phyloP scores from a whole-genome alignment of 1,140 invertebrate species.

The Heliconius congener region DNA sequence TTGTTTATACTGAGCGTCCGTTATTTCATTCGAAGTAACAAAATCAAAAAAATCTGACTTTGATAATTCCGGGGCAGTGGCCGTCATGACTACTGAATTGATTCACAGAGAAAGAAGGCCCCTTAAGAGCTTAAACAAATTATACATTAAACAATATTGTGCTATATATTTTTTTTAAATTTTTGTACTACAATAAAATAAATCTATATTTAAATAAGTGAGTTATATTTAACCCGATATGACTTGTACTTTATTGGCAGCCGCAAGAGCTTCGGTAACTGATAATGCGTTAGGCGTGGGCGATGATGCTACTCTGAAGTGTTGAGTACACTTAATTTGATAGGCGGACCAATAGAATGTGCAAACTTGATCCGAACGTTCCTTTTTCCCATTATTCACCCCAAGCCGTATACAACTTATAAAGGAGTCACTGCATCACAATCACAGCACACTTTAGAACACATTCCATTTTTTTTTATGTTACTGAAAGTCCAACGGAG shows the following conservation, averaged over 20 bases:
- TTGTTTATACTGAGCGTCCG: constrained; percentile 83
- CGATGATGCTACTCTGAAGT: constrained; percentile 60
- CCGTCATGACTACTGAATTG: constrained; percentile 87
- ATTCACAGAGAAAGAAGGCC: constrained; percentile 35
- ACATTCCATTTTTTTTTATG: constrained; percentile 57
- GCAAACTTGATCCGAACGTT: constrained; percentile 77
- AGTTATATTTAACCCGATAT: constrained; percentile 66
- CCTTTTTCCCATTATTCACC: constrained; percentile 80
- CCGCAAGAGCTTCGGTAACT: constrained; percentile 78
- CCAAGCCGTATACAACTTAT: constrained; percentile 53
- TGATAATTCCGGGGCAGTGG: constrained; percentile 87
- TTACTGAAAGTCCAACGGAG: constrained; percentile 31
- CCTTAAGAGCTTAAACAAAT: constrained; percentile 47
- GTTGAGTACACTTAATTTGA: constrained; percentile 56
- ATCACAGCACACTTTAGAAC: constrained; percentile 27
- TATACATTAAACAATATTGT: constrained; percentile 55
- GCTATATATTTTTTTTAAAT: constrained; percentile 58
- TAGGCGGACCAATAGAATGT: constrained; percentile 77
- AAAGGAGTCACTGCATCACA: constrained; percentile 53
- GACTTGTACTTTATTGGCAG: constrained; percentile 80
- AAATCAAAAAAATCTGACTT: constrained; percentile 94
- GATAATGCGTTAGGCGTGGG: constrained; percentile 54
- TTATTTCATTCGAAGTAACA: constrained; percentile 88
- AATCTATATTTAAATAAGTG: constrained; percentile 73
- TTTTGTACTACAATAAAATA: constrained; percentile 76